Base-by-base conservation (phyloP, 2,797 vertebrate genomes). In the Setipinna tenuifilis region DNA sequence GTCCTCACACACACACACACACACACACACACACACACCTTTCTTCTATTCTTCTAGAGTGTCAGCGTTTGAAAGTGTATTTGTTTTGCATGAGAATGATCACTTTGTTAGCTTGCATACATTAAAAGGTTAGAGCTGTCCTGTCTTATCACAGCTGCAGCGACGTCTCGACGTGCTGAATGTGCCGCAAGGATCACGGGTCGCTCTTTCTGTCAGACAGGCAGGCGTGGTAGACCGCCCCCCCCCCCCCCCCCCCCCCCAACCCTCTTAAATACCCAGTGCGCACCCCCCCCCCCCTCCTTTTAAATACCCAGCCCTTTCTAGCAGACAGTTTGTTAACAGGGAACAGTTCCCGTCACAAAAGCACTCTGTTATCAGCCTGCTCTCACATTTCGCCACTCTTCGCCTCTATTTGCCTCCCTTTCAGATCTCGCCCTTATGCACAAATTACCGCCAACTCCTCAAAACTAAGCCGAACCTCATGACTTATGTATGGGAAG, bases 11-110 rank as follows among this genome's bases (percentile, higher is more conserved):
- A 75, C 28, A 62, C 82, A 65, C 57, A 82, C 46, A 31, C 62
- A 80, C 85, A 57, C 82, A 83, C 41, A 57, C 75, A 84, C 46
- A 82, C 59, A 71, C 81, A 48, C 44, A 19, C 19, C 50, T 54
- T 54, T 14, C 50, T 54, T 86, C 84, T 86, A 89, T 87, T 54
- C 50, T 54, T 7, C 50, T 88, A 82, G 87, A 87, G 86, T 88
- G 86, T 84, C 86, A 50, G 85, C 35, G 11, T 83, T 46, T 19
- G 87, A 17, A 86, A 90, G 88, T 87, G 61, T 83, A 61, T 86
- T 84, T n/a, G 11, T 88, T 91, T 88, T 89, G 90, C 90, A 90
- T 90, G 88, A 89, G 89, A 90, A 91, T 90, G 87, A 89, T 91
- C 84, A 85, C 82, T 75, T 88, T 90, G 89, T 90, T 87, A 87